Conservation (phyloP, 2,797 vertebrate genomes). For the Neosilurus hyrtlii region DNA sequence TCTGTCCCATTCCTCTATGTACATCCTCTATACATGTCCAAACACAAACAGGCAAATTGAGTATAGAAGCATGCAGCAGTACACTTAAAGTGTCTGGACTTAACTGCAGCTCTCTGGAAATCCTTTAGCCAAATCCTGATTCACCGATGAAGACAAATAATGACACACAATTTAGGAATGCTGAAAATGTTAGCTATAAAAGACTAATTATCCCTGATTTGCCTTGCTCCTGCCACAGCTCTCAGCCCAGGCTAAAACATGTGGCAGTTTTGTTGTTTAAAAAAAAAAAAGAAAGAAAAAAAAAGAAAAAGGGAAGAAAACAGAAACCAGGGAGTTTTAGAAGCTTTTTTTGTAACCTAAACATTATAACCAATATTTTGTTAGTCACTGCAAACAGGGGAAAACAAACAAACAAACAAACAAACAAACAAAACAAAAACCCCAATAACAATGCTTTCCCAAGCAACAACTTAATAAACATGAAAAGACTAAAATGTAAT, state of each 20-base stretch:
- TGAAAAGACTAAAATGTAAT: not conserved
- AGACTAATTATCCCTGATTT: slow-evolving; percentile 49
- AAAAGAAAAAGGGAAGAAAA: not conserved
- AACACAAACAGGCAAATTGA: not conserved
- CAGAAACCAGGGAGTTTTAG: no score
- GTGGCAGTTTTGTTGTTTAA: not conserved
- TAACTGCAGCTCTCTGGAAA: slow-evolving; percentile 26
- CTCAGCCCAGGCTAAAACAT: slow-evolving; percentile 35
- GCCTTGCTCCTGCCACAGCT: slow-evolving; percentile 31
- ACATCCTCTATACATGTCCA: not conserved
- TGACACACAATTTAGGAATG: slow-evolving; percentile 49
- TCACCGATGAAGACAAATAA: slow-evolving; percentile 28
- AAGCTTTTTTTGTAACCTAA: not conserved
- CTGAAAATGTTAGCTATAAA: slow-evolving; percentile 37
- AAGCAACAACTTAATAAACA: not conserved
- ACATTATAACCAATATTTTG: not conserved
- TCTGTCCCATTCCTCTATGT: not conserved
- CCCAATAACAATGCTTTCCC: not conserved
- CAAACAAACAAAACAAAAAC: not conserved
- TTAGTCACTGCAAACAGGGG: not conserved
- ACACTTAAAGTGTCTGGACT: slow-evolving; percentile 21
- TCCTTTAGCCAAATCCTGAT: slow-evolving; percentile 50
- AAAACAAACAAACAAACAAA: not conserved
- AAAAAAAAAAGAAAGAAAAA: not conserved
- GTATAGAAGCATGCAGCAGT: not conserved